These are phyloP conservation scores for Colinus virginianus DNA, from an alignment of 2,113 vertebrate genomes.

Conservation along the genomic window DNA sequence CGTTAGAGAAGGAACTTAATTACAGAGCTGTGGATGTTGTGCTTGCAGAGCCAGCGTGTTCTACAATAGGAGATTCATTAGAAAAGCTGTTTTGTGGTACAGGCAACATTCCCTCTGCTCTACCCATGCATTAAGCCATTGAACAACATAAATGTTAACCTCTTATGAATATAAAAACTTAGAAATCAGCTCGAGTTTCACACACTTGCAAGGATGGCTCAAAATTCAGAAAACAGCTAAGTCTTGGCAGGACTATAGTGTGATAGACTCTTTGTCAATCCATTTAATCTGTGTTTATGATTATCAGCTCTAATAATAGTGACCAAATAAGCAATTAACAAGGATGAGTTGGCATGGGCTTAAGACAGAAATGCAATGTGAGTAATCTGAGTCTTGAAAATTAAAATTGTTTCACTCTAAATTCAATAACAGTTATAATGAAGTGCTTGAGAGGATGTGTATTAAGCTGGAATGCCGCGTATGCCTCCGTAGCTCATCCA, in stretches of 20 bases:
- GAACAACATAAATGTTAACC: background rate
- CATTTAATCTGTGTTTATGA: conserved; percentile 50
- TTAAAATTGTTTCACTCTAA: background rate
- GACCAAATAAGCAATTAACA: conserved; percentile 57
- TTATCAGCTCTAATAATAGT: conserved; percentile 58
- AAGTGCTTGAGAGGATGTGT: background rate
- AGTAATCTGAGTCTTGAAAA: conserved; percentile 7
- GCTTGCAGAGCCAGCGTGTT: background rate
- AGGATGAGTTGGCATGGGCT: conserved; percentile 26
- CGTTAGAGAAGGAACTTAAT: background rate
- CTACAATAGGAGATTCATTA: conserved; percentile 15
- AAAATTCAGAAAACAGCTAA: conserved; percentile 37
- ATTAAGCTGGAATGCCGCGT: background rate
- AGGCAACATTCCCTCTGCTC: background rate
- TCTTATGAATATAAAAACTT: background rate
- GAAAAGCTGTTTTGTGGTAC: background rate
- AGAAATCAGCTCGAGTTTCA: conserved; percentile 3
- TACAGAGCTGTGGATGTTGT: conserved; percentile 6
- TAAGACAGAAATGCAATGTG: background rate
- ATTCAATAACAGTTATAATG: background rate
- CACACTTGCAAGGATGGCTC: conserved; percentile 15
- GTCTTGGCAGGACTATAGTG: conserved; percentile 50
- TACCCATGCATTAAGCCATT: background rate
- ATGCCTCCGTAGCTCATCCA: background rate
- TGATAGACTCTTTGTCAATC: conserved; percentile 22